Evolutionary conservation across 1,140 invertebrate genomes (phyloP), one percentile per base, ranked within the genome.

Genomic region (Magallana angulata): DNA sequence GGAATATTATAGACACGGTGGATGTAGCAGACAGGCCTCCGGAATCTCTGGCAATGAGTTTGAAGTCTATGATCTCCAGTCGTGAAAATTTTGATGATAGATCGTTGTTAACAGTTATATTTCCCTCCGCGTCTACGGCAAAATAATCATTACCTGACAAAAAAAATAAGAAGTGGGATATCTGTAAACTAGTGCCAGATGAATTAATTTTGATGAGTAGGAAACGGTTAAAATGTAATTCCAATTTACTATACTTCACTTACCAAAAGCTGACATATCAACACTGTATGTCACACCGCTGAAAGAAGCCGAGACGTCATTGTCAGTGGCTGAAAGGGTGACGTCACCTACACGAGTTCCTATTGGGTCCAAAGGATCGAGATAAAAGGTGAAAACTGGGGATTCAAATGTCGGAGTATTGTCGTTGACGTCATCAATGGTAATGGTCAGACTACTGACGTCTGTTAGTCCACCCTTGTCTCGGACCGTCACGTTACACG

Each of bases 371-470:
- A 14, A 30, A 60, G 85, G 85, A 71, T 60, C 76, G 11, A 86
- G 59, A 24, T 81, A 86, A 14, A 81, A 71, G 3, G 71, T 86
- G 71, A 81, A 86, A 11, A 62, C 56, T 0, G 76, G 30, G 14
- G 5, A 59, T 7, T 81, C 76, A 36, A 81, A 86, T 6, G 58
- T 36, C 16, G 85, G 85, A 1, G 85, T 86, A 48, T 81, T 81
- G 56, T 86, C 85, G 18, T 86, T 85, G 2, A 85, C 81, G 58
- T 90, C 89, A 18, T 57, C 62, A 60, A 90, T 88, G 12, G 85
- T 90, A n/a, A 90, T 88, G 9, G 68, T 84, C 16, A 90, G n/a
- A 56, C 64, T 87, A 30, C 80, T 84, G 1, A 85, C 84, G 6
- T 18, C 68, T 11, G 82, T 84, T 5, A 84, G 48, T 57, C 80